Conservation (phyloP, 2,888 invertebrate genomes). For the Blastobasis lacticolella region DNA sequence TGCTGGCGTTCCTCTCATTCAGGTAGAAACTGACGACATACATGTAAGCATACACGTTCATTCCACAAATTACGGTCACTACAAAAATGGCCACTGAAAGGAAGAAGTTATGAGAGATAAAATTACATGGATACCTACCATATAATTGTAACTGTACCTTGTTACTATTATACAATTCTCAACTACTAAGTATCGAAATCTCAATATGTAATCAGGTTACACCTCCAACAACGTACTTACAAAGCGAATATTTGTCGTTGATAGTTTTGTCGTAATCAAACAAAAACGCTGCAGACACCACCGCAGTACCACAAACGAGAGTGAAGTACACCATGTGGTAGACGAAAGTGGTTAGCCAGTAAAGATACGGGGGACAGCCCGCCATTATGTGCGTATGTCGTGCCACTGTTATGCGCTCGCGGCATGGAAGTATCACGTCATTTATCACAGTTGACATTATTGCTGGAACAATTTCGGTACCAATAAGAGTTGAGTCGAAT, state of each 20-base stretch:
- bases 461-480: slow-evolving; percentile 7
- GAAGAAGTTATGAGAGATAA: not conserved
- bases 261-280: slow-evolving; percentile 15
- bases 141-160: no score
- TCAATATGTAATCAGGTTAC: no score
- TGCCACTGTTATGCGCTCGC: slow-evolving; percentile 72
- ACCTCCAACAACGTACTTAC: not conserved
- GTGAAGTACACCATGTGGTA: slow-evolving; percentile 62
- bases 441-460: slow-evolving; percentile 51
- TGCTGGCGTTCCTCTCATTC: slow-evolving; percentile 10
- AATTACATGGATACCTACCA: not conserved
- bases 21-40: slow-evolving; percentile 52
- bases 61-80: slow-evolving; percentile 72
- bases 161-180: no score
- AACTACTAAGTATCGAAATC: no score
- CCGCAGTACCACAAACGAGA: slow-evolving; percentile 19
- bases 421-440: slow-evolving; percentile 74
- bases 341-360: slow-evolving; percentile 74
- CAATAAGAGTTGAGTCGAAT: not conserved
- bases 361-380: slow-evolving; percentile 67
- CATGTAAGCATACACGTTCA: slow-evolving; percentile 74
- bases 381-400: slow-evolving; percentile 77
- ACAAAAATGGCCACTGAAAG: slow-evolving; percentile 50
- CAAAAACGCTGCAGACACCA: slow-evolving; percentile 8
- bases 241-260: slow-evolving; percentile 4